phyloP scores from a whole-genome alignment of 2,797 vertebrate genomes.

The Karalla daura region DNA sequence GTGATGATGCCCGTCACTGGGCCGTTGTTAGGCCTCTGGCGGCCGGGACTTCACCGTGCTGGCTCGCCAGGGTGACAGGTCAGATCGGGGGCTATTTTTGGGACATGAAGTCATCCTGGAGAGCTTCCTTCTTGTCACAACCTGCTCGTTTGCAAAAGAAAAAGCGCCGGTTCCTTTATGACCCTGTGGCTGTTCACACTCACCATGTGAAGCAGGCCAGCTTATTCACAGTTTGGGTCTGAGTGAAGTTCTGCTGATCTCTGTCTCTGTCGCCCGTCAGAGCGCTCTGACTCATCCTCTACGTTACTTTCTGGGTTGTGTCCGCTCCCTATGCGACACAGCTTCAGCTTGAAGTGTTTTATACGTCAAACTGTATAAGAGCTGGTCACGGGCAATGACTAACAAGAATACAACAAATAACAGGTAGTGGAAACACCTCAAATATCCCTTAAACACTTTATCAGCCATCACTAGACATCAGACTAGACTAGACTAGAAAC shows the following conservation, averaged over 20 bases:
- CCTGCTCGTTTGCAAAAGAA: neutral
- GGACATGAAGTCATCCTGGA: constrained; percentile 18
- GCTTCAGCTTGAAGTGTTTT: no score
- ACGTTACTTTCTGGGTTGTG: no score
- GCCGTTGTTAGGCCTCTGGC: constrained; percentile 54
- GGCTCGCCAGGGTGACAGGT: constrained; percentile 42
- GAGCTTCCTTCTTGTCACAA: neutral
- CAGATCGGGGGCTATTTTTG: constrained; percentile 21
- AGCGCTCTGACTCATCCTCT: no score
- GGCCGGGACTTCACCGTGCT: constrained; percentile 36
- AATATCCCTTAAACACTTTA: no score
- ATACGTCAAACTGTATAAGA: no score
- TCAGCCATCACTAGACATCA: no score
- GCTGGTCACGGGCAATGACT: no score
- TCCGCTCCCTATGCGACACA: no score
- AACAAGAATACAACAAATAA: no score
- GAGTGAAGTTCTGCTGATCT: neutral
- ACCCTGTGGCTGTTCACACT: neutral
- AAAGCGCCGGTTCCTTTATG: neutral
- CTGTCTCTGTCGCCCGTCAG: no score
- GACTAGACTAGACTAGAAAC: no score
- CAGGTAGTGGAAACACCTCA: no score
- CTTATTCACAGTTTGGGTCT: neutral
- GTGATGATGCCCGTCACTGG: constrained; percentile 63
- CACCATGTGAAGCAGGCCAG: neutral